Conservation (phyloP, 2,113 vertebrate genomes). For the Pholis gunnellus region DNA sequence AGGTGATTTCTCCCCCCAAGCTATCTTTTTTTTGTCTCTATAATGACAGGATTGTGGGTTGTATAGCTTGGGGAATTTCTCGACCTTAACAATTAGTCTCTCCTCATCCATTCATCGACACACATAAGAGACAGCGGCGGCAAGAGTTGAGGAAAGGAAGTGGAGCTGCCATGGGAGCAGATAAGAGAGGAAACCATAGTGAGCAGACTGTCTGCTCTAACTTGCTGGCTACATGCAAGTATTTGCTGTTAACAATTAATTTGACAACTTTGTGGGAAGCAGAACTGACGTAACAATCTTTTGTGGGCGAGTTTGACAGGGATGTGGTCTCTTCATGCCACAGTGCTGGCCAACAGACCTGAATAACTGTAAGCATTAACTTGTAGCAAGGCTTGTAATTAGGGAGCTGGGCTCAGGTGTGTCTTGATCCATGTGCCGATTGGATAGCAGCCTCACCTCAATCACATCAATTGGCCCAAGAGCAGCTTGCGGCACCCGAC, state of each 20-base stretch:
- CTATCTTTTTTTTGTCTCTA: neutral
- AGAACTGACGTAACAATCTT: neutral
- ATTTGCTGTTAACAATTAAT: neutral
- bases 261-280: neutral
- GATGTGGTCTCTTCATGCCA: neutral
- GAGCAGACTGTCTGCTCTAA: neutral
- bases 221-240: neutral
- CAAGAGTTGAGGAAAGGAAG: neutral
- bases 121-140: neutral
- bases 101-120: neutral
- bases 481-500: neutral
- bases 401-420: constrained; percentile 40
- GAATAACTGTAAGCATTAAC: constrained; percentile 20
- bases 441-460: constrained; percentile 26
- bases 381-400: constrained; percentile 13
- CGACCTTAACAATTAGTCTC: neutral
- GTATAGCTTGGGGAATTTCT: neutral
- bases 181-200: neutral
- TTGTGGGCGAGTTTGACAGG: neutral
- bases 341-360: neutral
- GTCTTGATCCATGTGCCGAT: constrained; percentile 3
- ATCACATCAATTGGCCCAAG: neutral
- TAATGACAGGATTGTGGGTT: neutral
- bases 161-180: neutral
- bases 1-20: neutral